Percentiles rank a stretch among this genome's conserved stretches.
phyloP scores from a whole-genome alignment of 2,888 invertebrate species.

The Ctena decussata region DNA sequence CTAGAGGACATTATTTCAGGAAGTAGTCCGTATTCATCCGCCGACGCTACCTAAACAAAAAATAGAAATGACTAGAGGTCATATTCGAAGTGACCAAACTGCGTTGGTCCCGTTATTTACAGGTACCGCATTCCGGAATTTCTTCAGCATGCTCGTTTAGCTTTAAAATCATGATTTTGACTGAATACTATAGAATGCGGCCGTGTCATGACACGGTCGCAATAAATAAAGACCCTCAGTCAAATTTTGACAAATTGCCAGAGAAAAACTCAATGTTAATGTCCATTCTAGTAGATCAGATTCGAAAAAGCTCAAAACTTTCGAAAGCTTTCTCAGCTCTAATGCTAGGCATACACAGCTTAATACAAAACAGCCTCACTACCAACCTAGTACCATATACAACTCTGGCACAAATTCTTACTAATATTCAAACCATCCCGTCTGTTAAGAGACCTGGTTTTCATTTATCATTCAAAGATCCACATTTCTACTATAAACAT shows the following conservation, averaged over 20 bases:
- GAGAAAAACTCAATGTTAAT: background rate
- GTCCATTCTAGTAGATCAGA: background rate
- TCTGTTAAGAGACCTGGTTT: background rate
- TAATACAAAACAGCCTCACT: background rate
- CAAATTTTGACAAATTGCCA: background rate
- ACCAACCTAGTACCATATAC: background rate
- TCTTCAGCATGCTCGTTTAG: too few species aligned
- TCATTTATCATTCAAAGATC: background rate
- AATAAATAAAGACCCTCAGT: background rate
- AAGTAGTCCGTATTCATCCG: too few species aligned
- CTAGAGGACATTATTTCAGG: too few species aligned
- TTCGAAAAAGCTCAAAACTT: background rate
- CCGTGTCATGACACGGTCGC: too few species aligned
- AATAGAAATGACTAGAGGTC: too few species aligned
- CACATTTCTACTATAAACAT: slow-evolving; percentile 14
- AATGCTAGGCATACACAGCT: background rate
- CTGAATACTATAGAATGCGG: too few species aligned
- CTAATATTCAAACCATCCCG: background rate
- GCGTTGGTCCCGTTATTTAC: too few species aligned
- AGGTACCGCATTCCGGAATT: too few species aligned
- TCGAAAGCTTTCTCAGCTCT: background rate
- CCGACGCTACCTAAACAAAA: too few species aligned
- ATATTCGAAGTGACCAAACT: too few species aligned
- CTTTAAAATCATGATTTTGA: too few species aligned
- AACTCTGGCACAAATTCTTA: background rate